A percentile compares a stretch with the other conserved stretches of the same genome.
Evolutionary conservation across 1,140 invertebrate genomes (phyloP).

Genomic region (Pogonognathellus flavescens): DNA sequence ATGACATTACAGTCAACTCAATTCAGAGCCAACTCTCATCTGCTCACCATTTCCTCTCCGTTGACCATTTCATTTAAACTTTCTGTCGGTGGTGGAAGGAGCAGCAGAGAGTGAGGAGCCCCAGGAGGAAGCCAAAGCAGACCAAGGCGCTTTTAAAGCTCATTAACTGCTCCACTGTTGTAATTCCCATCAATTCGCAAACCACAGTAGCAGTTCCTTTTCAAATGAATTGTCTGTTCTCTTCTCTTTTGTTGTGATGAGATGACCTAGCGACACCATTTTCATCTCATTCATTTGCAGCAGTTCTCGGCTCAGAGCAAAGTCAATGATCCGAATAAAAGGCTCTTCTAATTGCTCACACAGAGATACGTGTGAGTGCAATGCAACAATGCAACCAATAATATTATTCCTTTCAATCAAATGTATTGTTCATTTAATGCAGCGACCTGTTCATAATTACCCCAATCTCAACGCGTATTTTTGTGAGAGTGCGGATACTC

Average conservation of each 20-base stretch:
- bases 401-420: not conserved
- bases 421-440: not conserved
- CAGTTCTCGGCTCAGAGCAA: not conserved
- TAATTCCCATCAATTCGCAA: not conserved
- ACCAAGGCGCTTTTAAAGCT: too few species aligned
- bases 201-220: not conserved
- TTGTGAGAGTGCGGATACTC: too few species aligned
- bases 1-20: not conserved
- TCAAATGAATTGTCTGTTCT: not conserved
- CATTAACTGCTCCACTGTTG: not conserved
- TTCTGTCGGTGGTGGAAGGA: not conserved
- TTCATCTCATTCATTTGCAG: not conserved
- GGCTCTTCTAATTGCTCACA: slow-evolving; percentile 1
- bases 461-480: not conserved
- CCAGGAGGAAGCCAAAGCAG: not conserved
- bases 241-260: not conserved
- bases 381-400: not conserved
- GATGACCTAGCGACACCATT: slow-evolving; percentile 35
- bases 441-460: not conserved
- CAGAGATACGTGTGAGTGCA: too few species aligned
- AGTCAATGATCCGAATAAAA: slow-evolving; percentile 36
- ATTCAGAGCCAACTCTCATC: not conserved
- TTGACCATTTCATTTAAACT: not conserved
- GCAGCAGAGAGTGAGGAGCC: not conserved
- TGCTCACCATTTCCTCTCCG: not conserved